Percentiles rank a stretch among this genome's conserved stretches.
Evolutionary conservation across 2,113 vertebrate species (phyloP).

Genomic region (Eudyptes chrysolophus): DNA sequence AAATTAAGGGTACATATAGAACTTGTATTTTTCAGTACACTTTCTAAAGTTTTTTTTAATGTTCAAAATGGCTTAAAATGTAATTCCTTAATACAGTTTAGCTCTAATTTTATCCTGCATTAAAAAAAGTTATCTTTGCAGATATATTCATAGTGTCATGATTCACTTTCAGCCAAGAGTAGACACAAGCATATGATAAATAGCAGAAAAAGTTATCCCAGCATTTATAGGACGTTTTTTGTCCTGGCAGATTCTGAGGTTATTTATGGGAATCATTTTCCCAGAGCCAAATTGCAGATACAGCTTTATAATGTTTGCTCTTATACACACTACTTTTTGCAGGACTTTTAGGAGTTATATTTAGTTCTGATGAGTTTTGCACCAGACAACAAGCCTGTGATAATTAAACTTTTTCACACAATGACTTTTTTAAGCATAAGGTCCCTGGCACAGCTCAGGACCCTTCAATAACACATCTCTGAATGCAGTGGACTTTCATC

Average conservation of each 20-base stretch:
- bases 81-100: neutral
- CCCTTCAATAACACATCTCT: neutral
- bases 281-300: neutral
- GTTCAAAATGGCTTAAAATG: neutral
- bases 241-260: neutral
- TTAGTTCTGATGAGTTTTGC: neutral
- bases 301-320: neutral
- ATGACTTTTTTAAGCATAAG: neutral
- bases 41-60: neutral
- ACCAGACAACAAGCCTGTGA: neutral
- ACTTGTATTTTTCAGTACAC: neutral
- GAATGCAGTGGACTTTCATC: neutral
- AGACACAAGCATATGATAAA: neutral
- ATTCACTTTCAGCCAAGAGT: neutral
- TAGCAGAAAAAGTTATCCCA: neutral
- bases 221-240: neutral
- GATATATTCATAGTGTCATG: neutral
- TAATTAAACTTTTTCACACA: neutral
- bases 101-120: neutral
- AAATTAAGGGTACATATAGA: neutral
- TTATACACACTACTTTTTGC: neutral
- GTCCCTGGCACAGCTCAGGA: neutral
- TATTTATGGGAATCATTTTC: neutral
- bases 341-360: neutral
- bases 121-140: neutral